A percentile compares a stretch with the other conserved stretches of the same genome.
These are phyloP conservation scores for Halichoeres trimaculatus DNA, from an alignment of 2,113 vertebrate species.

Conservation along the genomic window DNA sequence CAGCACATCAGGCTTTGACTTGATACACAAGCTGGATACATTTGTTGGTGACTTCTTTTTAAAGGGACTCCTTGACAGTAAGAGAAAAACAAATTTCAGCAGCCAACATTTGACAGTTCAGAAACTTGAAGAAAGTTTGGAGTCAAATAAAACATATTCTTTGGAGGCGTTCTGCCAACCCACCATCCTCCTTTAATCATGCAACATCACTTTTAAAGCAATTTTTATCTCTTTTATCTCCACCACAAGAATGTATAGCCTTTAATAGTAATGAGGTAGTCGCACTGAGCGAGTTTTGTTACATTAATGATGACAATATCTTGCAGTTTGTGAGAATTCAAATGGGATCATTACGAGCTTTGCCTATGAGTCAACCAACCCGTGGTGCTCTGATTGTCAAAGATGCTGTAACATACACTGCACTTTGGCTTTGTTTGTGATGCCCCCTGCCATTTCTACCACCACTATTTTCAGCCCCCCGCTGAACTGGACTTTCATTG, in stretches of 20 bases:
- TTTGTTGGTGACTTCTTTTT: not conserved
- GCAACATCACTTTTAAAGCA: not conserved
- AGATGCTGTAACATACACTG: constrained; percentile 55
- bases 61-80: not conserved
- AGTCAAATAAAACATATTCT: not conserved
- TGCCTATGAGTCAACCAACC: constrained; percentile 43
- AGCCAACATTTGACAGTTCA: not conserved
- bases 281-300: constrained; percentile 30
- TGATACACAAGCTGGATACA: not conserved
- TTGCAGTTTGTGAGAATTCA: constrained; percentile 38
- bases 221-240: not conserved
- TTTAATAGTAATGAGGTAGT: constrained; percentile 8
- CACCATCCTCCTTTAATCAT: constrained; percentile 6
- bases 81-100: not conserved
- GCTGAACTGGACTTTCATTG: constrained; percentile 50
- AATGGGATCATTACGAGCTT: constrained; percentile 49
- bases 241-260: constrained; percentile 4
- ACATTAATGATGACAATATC: constrained; percentile 46
- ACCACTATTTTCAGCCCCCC: constrained; percentile 38
- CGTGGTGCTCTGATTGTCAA: constrained; percentile 39
- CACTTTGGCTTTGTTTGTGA: constrained; percentile 55
- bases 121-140: not conserved
- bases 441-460: constrained; percentile 51
- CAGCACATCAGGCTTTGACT: not conserved
- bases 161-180: not conserved